Evolutionary conservation across 2,113 vertebrate species (phyloP), one percentile per base, ranked within the genome.

Genomic region (Sciurus niger): DNA sequence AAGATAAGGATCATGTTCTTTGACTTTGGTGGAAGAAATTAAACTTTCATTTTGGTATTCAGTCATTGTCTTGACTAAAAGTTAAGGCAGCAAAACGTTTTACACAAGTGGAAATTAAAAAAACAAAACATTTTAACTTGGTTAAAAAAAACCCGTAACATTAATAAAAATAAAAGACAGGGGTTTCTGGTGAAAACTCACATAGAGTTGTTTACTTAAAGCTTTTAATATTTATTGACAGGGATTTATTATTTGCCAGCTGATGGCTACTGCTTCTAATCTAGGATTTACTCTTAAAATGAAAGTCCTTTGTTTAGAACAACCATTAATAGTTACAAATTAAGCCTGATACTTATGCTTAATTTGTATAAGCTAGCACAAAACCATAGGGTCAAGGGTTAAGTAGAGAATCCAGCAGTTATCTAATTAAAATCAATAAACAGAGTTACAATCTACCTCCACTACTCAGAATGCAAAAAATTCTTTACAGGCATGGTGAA

Each of bases 81-180:
- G 67, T 89, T 86, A 84, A 84, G 17, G 34, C 51, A 92, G 16
- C 17, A 93, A 96, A 95, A 88, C 80, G 22, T 46, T 85, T 97
- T 84, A 77, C 67, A 2, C 17, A 84, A 77, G 46, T 94, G 14
- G 34, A 80, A 94, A 74, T 84, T 63, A 79, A 87, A 90, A 90
- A 80, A 58, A 51, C 20, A 16, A 34, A 17, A 4, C 40, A 20
- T 55, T 58, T n/a, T n/a, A 70, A 60, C 58, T 11, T 68, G 67
- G 32, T 53, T 40, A 24, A 28, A 58, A 85, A 94, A 89, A 28
- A 13, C 16, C 11, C 20, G 28, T 48, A 60, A 48, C 80, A 72
- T 83, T 20, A 84, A 89, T 63, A 93, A 96, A 78, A 93, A 24
- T 92, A 40, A 18, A 82, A 82, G 22, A 43, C 16, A 25, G 16